Conservation (phyloP, 2,797 vertebrate species). For the Schizopygopsis malacanthus region DNA sequence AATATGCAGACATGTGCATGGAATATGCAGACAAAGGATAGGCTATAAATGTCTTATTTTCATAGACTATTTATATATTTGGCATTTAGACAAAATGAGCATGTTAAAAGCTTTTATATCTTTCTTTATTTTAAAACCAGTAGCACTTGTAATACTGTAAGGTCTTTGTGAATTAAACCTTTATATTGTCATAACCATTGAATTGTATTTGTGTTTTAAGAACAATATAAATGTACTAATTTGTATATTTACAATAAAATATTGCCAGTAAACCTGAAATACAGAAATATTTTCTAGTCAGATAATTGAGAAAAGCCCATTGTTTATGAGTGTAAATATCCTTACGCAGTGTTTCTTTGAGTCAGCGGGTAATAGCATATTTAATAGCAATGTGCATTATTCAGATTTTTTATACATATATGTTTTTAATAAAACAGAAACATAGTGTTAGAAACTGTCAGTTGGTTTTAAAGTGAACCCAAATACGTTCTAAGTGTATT, state of each 20-base stretch:
- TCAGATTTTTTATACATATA: background rate
- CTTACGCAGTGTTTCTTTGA: background rate
- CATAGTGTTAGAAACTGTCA: background rate
- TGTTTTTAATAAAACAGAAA: background rate
- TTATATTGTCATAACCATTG: background rate
- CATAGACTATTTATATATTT: background rate
- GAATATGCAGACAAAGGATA: background rate
- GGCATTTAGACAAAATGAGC: background rate
- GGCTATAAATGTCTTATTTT: background rate
- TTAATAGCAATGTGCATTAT: background rate
- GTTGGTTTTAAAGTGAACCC: background rate
- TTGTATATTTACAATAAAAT: background rate
- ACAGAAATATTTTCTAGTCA: background rate
- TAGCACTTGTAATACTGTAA: background rate
- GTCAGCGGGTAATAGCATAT: background rate
- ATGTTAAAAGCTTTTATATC: background rate
- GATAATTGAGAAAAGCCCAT: background rate
- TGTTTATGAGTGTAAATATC: background rate
- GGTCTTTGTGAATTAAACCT: background rate
- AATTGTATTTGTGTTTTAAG: background rate
- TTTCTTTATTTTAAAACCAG: background rate
- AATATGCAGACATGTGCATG: too few relatives aligned
- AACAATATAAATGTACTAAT: background rate
- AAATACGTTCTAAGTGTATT: background rate
- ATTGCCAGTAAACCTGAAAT: background rate